Base-by-base conservation (phyloP, 1,140 invertebrate genomes). In the Bombus picipes region DNA sequence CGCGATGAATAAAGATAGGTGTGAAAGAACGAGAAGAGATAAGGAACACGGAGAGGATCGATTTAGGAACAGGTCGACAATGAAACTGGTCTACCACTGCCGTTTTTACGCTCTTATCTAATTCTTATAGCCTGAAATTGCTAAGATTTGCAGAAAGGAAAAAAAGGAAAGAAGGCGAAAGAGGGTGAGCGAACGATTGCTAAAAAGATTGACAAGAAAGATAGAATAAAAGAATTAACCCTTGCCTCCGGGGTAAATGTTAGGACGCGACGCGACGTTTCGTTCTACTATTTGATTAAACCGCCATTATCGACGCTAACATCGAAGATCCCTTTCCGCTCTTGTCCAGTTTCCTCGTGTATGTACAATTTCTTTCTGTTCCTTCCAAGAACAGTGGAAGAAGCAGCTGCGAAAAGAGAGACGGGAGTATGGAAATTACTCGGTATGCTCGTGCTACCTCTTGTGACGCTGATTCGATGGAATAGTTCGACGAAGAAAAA, bases 231-330 rank as follows among this genome's bases (percentile, higher is more conserved):
- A 13, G 18, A 53, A 53, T 53, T 6, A 6, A 53, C 47, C 15
- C 15, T 22, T 53, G 18, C 47, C 47, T 22, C 6, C 18, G 47
- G 18, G 18, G 47, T 53, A 53, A 53, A 53, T 22, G 47, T 53
- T 22, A 22, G 5, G 47, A 2, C 47, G 18, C 47, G 47, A 53
- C 6, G 47, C 47, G 47, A 53, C 68, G 71, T 87, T 87, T 88
- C 83, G 59, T 79, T 83, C 74, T 59, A 59, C 41, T 87, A 34
- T 83, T 77, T 84, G 87, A 87, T 76, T 59, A 86, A 90, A 88
- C 66, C 62, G 75, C 43, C 71, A 87, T 74, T 70, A 79, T 77
- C 74, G 66, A 91, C 86, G 83, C 66, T 87, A 89, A 79, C 82
- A 87, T 89, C 79, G 74, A 85, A 59, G 68, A 87, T 87, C 72